These are phyloP conservation scores for Petrolisthes cinctipes DNA, from an alignment of 2,888 invertebrate species.

Conservation along the genomic window DNA sequence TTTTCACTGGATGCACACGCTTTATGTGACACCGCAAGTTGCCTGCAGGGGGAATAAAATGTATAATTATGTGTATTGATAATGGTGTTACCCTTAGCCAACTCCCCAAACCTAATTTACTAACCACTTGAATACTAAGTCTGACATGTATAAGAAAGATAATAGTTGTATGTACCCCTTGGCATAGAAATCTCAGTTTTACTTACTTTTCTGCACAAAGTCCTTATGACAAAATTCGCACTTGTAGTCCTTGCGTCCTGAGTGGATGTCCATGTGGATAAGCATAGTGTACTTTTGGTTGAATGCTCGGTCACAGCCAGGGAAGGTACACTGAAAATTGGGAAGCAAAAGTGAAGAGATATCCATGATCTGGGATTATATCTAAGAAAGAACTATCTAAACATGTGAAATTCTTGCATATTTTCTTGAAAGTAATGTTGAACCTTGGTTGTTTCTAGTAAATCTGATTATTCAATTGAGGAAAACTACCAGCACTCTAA, in stretches of 20 bases:
- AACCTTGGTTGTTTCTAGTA: too few relatives aligned
- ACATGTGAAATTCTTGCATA: too few relatives aligned
- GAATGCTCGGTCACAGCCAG: conserved; percentile 75
- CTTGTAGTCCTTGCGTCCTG: conserved; percentile 75
- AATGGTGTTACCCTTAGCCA: not conserved
- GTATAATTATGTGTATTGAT: not conserved
- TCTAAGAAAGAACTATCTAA: too few relatives aligned
- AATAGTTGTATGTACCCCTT: too few relatives aligned
- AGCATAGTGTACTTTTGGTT: conserved; percentile 78
- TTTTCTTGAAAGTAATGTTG: too few relatives aligned
- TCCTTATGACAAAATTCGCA: conserved; percentile 75
- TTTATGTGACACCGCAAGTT: conserved; percentile 75
- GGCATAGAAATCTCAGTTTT: not conserved
- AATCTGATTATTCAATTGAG: too few relatives aligned
- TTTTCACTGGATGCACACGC: conserved; percentile 70
- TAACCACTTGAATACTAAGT: not conserved
- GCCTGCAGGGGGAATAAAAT: conserved; percentile 73
- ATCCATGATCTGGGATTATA: too few relatives aligned
- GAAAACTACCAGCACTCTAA: too few relatives aligned
- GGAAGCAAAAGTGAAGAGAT: too few relatives aligned
- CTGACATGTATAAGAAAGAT: not conserved
- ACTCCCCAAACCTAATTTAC: not conserved
- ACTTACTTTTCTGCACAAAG: conserved; percentile 76
- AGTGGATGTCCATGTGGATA: conserved; percentile 77
- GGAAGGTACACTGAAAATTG: conserved; percentile 47